Evolutionary conservation across 2,113 vertebrate genomes (phyloP).

Genomic region (Solea solea): DNA sequence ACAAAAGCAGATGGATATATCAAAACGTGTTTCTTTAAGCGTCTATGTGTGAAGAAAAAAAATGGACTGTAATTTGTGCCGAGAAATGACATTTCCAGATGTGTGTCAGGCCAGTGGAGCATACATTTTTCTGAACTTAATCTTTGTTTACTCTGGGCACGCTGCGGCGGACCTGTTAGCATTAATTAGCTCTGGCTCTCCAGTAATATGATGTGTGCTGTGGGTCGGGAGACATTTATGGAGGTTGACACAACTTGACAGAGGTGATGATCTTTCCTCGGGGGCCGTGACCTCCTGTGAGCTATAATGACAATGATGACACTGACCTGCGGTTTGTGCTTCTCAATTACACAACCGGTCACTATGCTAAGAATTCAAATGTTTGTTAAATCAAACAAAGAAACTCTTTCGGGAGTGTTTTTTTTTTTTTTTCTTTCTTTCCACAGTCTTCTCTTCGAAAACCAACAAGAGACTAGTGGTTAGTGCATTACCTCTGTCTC

Average conservation of each 20-base stretch:
- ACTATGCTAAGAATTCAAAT: conserved; percentile 5
- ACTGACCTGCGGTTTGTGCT: conserved; percentile 33
- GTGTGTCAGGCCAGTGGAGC: conserved; percentile 34
- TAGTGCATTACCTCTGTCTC: conserved; percentile 40
- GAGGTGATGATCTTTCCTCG: conserved; percentile 54
- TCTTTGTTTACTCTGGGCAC: conserved; percentile 53
- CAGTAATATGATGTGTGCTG: conserved; percentile 34
- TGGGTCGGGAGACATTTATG: conserved; percentile 49
- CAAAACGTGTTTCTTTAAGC: conserved; percentile 50
- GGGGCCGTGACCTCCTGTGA: conserved; percentile 38
- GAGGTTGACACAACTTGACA: conserved; percentile 55
- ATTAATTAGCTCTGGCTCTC: conserved; percentile 64
- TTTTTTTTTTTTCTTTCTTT: conserved; percentile 28
- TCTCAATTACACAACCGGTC: conserved; percentile 12
- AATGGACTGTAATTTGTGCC: conserved; percentile 42
- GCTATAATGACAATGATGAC: conserved; percentile 52
- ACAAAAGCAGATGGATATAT: conserved; percentile 49
- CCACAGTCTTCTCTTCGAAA: conserved; percentile 26
- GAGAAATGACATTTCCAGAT: conserved; percentile 63
- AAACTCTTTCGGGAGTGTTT: conserved; percentile 2
- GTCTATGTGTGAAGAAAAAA: conserved; percentile 52
- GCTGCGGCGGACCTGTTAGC: conserved; percentile 57
- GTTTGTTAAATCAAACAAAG: background rate
- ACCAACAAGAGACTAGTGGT: conserved; percentile 44
- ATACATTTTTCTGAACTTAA: conserved; percentile 34